Percentiles rank a stretch among this genome's conserved stretches.
phyloP scores from a whole-genome alignment of 2,888 invertebrate genomes.

The Endotricha flammealis region DNA sequence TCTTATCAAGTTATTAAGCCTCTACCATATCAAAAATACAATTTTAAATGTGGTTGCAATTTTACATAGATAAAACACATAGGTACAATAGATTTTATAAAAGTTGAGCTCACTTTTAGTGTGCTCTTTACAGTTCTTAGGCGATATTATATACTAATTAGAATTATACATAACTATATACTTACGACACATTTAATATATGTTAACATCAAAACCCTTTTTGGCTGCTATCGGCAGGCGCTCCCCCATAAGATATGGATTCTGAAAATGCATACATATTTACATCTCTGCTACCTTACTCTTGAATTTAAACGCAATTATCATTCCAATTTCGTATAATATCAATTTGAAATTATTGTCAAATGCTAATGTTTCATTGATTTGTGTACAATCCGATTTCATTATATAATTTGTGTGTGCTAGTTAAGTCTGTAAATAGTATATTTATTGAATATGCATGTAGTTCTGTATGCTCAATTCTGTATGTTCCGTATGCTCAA shows the following conservation, averaged over 20 bases:
- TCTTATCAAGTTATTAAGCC: slow-evolving; percentile 2
- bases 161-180: slow-evolving; percentile 8
- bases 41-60: slow-evolving; percentile 44
- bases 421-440: no score
- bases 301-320: no score
- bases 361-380: no score
- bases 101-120: slow-evolving; percentile 9
- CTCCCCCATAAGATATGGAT: slow-evolving; percentile 91
- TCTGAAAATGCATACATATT: slow-evolving; percentile 76
- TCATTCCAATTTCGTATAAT: no score
- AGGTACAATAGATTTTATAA: slow-evolving; percentile 12
- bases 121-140: slow-evolving; percentile 5
- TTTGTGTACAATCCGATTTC: no score
- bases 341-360: no score
- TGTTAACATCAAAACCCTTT: slow-evolving; percentile 87
- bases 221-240: slow-evolving; percentile 95
- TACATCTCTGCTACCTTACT: no score
- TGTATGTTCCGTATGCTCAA: no score
- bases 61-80: slow-evolving; percentile 22
- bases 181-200: slow-evolving; percentile 40
- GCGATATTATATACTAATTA: slow-evolving; percentile 29
- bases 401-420: no score
- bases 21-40: slow-evolving; percentile 5
- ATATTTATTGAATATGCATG: no score
- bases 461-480: no score